A percentile compares a stretch with the other conserved stretches of the same genome.
Conservation (phyloP, 2,797 vertebrate genomes). For the Melanotaenia trifasciata region DNA sequence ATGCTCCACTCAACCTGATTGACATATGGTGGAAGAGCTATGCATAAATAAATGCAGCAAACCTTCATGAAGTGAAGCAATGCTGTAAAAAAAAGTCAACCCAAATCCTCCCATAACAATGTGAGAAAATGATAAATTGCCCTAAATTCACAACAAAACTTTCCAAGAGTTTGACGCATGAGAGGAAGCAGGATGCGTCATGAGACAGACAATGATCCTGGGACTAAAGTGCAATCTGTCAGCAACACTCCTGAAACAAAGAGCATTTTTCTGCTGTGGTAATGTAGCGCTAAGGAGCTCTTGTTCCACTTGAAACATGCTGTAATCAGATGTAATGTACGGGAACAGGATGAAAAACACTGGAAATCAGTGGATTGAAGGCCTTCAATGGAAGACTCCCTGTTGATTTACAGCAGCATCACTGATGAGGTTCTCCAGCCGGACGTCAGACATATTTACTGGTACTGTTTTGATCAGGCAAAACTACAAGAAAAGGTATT, state of each 20-base stretch:
- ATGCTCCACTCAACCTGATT: too few species aligned
- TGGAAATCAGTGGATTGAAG: constrained; percentile 23
- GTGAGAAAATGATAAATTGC: neutral
- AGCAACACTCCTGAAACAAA: constrained; percentile 26
- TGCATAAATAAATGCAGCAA: neutral
- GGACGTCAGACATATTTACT: constrained; percentile 16
- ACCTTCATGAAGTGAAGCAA: neutral
- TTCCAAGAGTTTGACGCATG: constrained; percentile 5
- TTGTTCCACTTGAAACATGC: constrained; percentile 21
- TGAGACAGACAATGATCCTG: constrained; percentile 20
- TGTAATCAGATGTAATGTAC: constrained; percentile 55
- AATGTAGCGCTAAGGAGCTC: constrained; percentile 14
- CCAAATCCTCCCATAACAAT: neutral
- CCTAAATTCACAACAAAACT: neutral
- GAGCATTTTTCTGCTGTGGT: neutral
- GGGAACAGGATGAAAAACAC: neutral
- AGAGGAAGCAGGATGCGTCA: constrained; percentile 12
- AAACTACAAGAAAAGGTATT: constrained; percentile 7
- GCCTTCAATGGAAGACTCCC: constrained; percentile 21
- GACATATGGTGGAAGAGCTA: neutral
- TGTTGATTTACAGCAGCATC: constrained; percentile 10
- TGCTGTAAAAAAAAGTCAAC: neutral
- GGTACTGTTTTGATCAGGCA: constrained; percentile 4
- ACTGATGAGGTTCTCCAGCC: constrained; percentile 24
- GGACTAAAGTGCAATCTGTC: constrained; percentile 36